Base-by-base conservation (phyloP, 1,140 invertebrate species). In the Dufourea novaeangliae region DNA sequence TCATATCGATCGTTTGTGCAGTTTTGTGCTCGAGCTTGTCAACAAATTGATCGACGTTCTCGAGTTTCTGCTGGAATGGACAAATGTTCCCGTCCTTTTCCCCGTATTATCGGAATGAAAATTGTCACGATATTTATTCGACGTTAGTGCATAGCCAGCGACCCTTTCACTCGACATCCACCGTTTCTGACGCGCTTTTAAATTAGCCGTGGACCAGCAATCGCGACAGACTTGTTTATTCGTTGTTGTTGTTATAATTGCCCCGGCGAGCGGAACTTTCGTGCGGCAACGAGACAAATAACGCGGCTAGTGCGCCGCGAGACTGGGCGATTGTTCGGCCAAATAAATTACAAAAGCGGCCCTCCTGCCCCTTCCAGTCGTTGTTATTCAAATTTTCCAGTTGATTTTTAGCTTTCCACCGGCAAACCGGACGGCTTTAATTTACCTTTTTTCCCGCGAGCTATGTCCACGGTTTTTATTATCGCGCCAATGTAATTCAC, bases 361-460 rank as follows among this genome's bases (percentile, higher is more conserved):
- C 11, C 32, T 34, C 20, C n/a, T n/a, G n/a, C n/a, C n/a, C n/a
- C n/a, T n/a, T n/a, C n/a, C n/a, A n/a, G n/a, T 62, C 22, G 46
- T 77, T 77, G 75, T 77, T 77, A 77, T 77, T 71, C 50, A 77
- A 77, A 77, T 77, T 54, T 54, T 27, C 34, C 54, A 37, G n/a
- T 44, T 69, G 52, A 62, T 62, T 62, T 61, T 77, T 50, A 32
- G 56, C 37, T 34, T 57, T 56, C 22, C 20, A 39, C 7, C 10
- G 27, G 4, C 25, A 22, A 29, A 59, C 69, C 64, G 41, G 57
- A 52, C 57, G 68, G 27, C 39, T 62, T 77, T 71, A 41, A 61
- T 66, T 74, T 37, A 39, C 34, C 22, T 62, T 27, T n/a, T n/a
- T n/a, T 17, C 17, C 66, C 25, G 25, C 56, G 56, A 52, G 10